phyloP scores from a whole-genome alignment of 2,888 invertebrate species.

The Rhimphoctona megacephalus region DNA sequence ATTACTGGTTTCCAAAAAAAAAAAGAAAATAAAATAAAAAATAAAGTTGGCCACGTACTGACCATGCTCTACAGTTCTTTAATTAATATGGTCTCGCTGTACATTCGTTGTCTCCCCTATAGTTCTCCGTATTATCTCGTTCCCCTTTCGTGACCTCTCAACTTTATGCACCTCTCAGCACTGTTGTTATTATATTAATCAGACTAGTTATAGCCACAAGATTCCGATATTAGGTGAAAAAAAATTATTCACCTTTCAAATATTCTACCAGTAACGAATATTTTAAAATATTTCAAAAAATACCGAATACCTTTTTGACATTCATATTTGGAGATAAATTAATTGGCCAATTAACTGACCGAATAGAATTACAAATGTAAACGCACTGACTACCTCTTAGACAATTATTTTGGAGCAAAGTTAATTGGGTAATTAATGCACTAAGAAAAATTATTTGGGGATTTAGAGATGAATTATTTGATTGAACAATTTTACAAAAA shows the following conservation, averaged over 20 bases:
- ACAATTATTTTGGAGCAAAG: too few relatives aligned
- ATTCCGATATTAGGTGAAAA: constrained; percentile 14
- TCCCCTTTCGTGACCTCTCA: constrained; percentile 33
- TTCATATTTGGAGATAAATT: neutral
- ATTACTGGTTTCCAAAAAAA: constrained; percentile 55
- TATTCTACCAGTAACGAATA: neutral
- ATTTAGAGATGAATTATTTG: too few relatives aligned
- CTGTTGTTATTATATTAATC: constrained; percentile 37
- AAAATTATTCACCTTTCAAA: constrained; percentile 1
- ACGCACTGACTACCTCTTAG: too few relatives aligned
- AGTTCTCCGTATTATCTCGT: constrained; percentile 25
- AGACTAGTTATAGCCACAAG: neutral
- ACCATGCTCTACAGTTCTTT: constrained; percentile 44
- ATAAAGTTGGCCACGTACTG: constrained; percentile 50
- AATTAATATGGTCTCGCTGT: constrained; percentile 62
- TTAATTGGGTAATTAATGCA: too few relatives aligned
- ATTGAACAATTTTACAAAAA: too few relatives aligned
- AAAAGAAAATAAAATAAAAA: neutral
- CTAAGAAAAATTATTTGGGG: too few relatives aligned
- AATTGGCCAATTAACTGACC: too few relatives aligned
- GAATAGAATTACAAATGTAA: too few relatives aligned
- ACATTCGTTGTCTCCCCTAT: constrained; percentile 12
- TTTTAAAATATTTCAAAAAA: neutral
- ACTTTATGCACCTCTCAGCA: constrained; percentile 29
- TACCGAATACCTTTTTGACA: neutral